Base-by-base conservation (phyloP, 2,113 vertebrate genomes). In the Ptyas mucosa region DNA sequence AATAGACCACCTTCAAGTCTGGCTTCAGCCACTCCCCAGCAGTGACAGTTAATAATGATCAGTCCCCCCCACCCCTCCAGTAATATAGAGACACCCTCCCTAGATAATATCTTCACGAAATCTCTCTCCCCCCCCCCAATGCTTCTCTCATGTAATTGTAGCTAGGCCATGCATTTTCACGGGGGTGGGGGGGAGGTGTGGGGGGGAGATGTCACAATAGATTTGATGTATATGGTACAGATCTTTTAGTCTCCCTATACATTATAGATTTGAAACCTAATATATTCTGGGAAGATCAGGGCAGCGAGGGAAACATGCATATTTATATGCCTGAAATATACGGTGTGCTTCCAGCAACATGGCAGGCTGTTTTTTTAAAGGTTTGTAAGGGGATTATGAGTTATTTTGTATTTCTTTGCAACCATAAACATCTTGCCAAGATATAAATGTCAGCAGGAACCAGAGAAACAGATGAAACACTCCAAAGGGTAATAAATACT, bases 381-480 rank as follows among this genome's bases (percentile, higher is more conserved):
- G 61, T 85, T 49, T 92, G 7, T 91, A 9, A 94, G 89, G 15
- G 52, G 86, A 93, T 81, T 52, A n/a, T 91, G 34, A 92, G 23
- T 57, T 92, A 26, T 91, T 93, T 93, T 94, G 6, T 53, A 21
- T 90, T 55, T 92, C 91, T 93, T 95, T 92, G 89, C 94, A 91
- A 91, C 94, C 91, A 87, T 94, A 94, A 96, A 96, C 55, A 55
- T 95, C 94, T 94, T 91, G 90, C 43, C 93, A 85, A 96, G 93
- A 95, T 94, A 89, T 93, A 92, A 95, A 90, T 95, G 95, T 95
- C 91, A 90, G 26, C 69, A 94, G 89, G 91, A 96, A 94, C 43
- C 87, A 90, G 89, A 94, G 93, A 92, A 94, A 91, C 75, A 95
- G 89, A 90, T 93, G 34, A 96, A 94, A 92, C 69, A 85, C 93